Evolutionary conservation across 2,113 vertebrate genomes (phyloP), one percentile per base, ranked within the genome.

Genomic region (Agelaius phoeniceus): DNA sequence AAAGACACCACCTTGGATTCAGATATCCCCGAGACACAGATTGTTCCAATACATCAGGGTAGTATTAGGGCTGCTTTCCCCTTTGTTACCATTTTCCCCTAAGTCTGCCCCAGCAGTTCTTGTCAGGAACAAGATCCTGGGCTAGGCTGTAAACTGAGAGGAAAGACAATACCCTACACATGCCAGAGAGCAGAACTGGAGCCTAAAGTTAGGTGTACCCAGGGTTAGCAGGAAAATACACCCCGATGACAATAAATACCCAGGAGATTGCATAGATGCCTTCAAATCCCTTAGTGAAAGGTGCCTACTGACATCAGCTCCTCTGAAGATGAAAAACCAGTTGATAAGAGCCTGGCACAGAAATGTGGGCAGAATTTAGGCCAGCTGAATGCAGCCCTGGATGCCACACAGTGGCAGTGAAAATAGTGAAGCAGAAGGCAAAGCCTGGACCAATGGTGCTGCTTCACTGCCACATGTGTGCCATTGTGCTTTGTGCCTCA

Each of bases 401-500:
- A 28, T 65, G 54, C 19, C 41, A 49, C n/a, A 48, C 46, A 48
- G 46, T 54, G 22, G 41, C 35, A 62, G 19, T 17, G 49, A 44
- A 84, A 93, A 77, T 0, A 61, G 33, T 0, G 0, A 85, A 59
- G 63, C 14, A 69, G 73, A 65, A 69, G 30, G 41, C 62, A 84
- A 35, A 80, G n/a, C 31, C 51, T 62, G n/a, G 28, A 49, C 27
- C 28, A 80, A 20, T 9, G 12, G 22, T 66, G 33, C 35, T 76
- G 49, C 41, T 39, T 66, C 54, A 39, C 43, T 72, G 43, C 22
- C 67, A 46, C 4, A 1, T 2, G 3, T 35, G 55, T 23, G 13
- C 18, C 59, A 30, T 6, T 71, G 48, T 62, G 24, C 21, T 68
- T 27, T 0, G 2, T 80, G 21, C 30, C 73, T 73, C 1, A 0